Evolutionary conservation across 1,140 invertebrate species (phyloP).

Genomic region (Archegozetes longisetosus): DNA sequence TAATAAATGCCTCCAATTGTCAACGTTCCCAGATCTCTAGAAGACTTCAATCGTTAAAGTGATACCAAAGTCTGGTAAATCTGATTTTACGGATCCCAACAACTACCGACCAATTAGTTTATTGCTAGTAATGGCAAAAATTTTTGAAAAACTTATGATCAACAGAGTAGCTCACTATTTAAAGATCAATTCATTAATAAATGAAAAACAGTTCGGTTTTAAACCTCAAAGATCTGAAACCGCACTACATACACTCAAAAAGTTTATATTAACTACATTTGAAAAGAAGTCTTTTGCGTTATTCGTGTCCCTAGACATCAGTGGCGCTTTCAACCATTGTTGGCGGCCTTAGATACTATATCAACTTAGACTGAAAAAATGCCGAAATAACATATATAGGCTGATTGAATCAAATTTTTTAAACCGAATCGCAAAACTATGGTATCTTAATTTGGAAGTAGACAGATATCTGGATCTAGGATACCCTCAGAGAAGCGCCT

Average conservation of each 20-base stretch:
- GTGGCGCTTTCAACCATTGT: background rate
- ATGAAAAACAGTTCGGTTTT: constrained; percentile 10
- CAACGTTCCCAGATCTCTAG: background rate
- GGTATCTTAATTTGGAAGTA: too few species aligned
- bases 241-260: background rate
- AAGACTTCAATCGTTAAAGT: constrained; percentile 4
- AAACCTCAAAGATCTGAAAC: background rate
- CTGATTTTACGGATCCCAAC: background rate
- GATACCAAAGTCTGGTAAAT: constrained; percentile 7
- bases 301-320: background rate
- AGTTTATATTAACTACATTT: background rate
- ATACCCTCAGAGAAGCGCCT: constrained; percentile 1
- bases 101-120: constrained; percentile 11
- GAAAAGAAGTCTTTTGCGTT: background rate
- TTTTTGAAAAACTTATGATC: constrained; percentile 11
- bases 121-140: constrained; percentile 10
- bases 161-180: background rate
- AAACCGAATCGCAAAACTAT: background rate
- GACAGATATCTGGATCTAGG: background rate
- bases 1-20: constrained; percentile 1
- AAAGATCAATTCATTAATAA: background rate
- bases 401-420: background rate
- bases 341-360: background rate
- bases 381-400: background rate
- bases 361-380: background rate